phyloP scores from a whole-genome alignment of 2,888 invertebrate species.

The Apantesis nais region DNA sequence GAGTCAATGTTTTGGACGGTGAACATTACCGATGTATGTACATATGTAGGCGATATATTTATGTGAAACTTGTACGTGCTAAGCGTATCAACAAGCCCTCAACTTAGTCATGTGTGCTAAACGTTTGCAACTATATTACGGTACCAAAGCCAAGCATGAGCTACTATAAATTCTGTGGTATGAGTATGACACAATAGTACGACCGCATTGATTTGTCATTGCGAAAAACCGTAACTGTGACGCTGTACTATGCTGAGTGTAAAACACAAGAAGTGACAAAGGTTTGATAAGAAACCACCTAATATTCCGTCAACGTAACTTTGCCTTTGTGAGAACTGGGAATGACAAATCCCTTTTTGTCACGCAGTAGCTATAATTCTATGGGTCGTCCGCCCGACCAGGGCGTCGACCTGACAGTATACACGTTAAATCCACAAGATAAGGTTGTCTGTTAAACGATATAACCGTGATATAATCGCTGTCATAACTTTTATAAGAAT shows the following conservation, averaged over 20 bases:
- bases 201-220: conserved; percentile 35
- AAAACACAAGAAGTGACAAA: not conserved
- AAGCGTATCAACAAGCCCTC: conserved; percentile 50
- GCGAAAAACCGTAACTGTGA: conserved; percentile 16
- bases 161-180: conserved; percentile 2
- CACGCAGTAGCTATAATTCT: not conserved
- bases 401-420: not conserved
- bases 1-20: conserved; percentile 3
- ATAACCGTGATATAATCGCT: conserved; percentile 27
- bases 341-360: not conserved
- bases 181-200: conserved; percentile 18
- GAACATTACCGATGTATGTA: conserved; percentile 19
- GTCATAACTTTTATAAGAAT: conserved; percentile 34
- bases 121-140: conserved; percentile 44
- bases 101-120: conserved; percentile 40
- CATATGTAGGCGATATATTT: conserved; percentile 45
- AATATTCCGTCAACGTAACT: not conserved
- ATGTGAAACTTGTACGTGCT: conserved; percentile 48
- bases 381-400: not conserved
- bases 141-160: conserved; percentile 46
- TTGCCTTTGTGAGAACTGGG: not conserved
- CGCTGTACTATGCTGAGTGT: not conserved
- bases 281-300: not conserved
- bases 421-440: not conserved
- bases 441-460: conserved; percentile 17